phyloP scores from a whole-genome alignment of 2,113 vertebrate genomes.

The Pagrus major region DNA sequence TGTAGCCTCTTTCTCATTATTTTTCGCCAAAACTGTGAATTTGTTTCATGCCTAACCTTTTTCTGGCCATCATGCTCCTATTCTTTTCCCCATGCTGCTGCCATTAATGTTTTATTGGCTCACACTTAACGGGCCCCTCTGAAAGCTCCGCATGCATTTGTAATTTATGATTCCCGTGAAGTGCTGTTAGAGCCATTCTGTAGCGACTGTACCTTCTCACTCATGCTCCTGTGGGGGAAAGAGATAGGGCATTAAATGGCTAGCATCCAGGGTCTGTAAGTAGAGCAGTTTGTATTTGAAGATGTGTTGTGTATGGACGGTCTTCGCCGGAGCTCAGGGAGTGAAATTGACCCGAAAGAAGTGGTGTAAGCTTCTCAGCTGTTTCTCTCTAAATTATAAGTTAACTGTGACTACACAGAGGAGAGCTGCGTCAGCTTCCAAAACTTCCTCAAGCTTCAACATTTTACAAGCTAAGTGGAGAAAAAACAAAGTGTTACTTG shows the following conservation, averaged over 20 bases:
- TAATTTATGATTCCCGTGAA: conserved; percentile 59
- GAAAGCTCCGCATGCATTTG: conserved; percentile 60
- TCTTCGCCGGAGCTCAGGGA: conserved; percentile 20
- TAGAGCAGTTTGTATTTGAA: conserved; percentile 47
- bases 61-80: conserved; percentile 11
- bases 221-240: neutral
- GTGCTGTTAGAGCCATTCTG: conserved; percentile 29
- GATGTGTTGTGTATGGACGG: conserved; percentile 14
- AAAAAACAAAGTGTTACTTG: neutral
- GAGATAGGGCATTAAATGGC: conserved; percentile 11
- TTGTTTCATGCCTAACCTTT: conserved; percentile 13
- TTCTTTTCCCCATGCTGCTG: conserved; percentile 22
- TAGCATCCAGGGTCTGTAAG: conserved; percentile 31
- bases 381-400: neutral
- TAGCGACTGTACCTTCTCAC: conserved; percentile 20
- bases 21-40: neutral
- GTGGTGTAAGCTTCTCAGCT: conserved; percentile 10
- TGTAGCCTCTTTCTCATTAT: neutral
- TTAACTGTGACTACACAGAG: conserved; percentile 8
- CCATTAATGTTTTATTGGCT: conserved; percentile 64
- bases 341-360: conserved; percentile 38
- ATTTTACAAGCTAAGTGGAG: conserved; percentile 4
- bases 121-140: conserved; percentile 42
- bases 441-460: conserved; percentile 15
- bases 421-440: conserved; percentile 18